Conservation (phyloP, 2,113 vertebrate genomes). For the Toxotes jaculatrix region DNA sequence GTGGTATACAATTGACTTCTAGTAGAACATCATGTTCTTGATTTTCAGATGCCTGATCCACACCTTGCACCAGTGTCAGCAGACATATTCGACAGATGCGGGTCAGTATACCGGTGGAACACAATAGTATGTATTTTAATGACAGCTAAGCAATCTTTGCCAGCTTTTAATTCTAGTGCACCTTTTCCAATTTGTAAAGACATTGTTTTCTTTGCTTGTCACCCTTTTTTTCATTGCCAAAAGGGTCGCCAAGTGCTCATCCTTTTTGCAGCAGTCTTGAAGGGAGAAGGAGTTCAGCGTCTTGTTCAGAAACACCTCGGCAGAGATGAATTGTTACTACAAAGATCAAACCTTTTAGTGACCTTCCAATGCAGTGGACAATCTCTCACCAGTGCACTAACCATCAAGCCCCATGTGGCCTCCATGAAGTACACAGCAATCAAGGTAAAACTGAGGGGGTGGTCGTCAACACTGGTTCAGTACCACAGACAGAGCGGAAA, state of each 20-base stretch:
- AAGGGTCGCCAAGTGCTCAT: slow-evolving; percentile 11
- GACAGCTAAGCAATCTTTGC: neutral
- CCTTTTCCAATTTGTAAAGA: neutral
- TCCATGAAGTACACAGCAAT: slow-evolving; percentile 60
- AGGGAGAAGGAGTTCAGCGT: slow-evolving; percentile 19
- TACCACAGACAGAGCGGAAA: slow-evolving; percentile 25
- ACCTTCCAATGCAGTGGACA: slow-evolving; percentile 62
- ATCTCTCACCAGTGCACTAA: slow-evolving; percentile 38
- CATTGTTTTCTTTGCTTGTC: neutral
- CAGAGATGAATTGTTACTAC: slow-evolving; percentile 43
- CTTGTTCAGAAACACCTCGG: slow-evolving; percentile 39
- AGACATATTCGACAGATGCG: neutral
- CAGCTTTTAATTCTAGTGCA: neutral
- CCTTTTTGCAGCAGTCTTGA: slow-evolving; percentile 29
- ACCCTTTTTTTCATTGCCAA: neutral
- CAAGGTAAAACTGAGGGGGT: slow-evolving; percentile 55
- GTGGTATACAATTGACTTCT: neutral
- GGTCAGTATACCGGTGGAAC: neutral
- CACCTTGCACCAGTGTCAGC: neutral
- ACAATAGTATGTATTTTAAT: neutral
- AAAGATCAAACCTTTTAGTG: slow-evolving; percentile 67
- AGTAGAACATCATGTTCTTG: neutral
- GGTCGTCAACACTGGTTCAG: slow-evolving; percentile 53
- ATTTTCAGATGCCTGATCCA: neutral
- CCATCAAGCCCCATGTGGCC: slow-evolving; percentile 57